Evolutionary conservation across 2,113 vertebrate genomes (phyloP).

Genomic region (Lutjanus erythropterus): DNA sequence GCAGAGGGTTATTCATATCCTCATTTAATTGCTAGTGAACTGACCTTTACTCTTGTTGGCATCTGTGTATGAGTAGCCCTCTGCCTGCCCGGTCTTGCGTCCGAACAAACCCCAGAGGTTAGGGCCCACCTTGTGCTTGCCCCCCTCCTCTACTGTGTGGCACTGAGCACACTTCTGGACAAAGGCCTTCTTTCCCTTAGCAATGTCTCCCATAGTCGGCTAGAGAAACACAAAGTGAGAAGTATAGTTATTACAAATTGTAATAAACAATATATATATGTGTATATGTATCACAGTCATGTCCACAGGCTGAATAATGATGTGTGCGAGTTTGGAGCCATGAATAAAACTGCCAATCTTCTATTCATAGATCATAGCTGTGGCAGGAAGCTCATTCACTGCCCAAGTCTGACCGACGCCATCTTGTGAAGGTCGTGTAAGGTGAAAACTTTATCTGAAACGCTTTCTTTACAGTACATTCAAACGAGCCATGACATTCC

Average conservation of each 20-base stretch:
- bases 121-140: constrained; percentile 88
- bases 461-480: fast-evolving
- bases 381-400: not conserved
- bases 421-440: constrained; percentile 67
- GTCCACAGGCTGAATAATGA: too few species aligned
- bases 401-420: constrained; percentile 6
- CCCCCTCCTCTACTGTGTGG: constrained; percentile 85
- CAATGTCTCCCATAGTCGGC: constrained; percentile 83
- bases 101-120: constrained; percentile 88
- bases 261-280: not conserved
- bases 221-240: not conserved
- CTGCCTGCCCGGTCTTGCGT: constrained; percentile 84
- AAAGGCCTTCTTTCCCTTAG: constrained; percentile 88
- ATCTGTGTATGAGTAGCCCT: constrained; percentile 87
- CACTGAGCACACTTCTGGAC: constrained; percentile 89
- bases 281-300: too few species aligned
- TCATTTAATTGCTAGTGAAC: not conserved
- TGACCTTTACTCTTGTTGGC: constrained; percentile 91
- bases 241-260: not conserved
- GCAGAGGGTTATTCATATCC: not conserved
- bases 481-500: not conserved
- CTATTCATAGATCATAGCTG: constrained; percentile 14
- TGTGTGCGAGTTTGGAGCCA: not conserved
- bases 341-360: not conserved
- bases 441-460: not conserved